These are phyloP conservation scores for Agonopterix arenella DNA, from an alignment of 2,888 invertebrate genomes.

Conservation along the genomic window DNA sequence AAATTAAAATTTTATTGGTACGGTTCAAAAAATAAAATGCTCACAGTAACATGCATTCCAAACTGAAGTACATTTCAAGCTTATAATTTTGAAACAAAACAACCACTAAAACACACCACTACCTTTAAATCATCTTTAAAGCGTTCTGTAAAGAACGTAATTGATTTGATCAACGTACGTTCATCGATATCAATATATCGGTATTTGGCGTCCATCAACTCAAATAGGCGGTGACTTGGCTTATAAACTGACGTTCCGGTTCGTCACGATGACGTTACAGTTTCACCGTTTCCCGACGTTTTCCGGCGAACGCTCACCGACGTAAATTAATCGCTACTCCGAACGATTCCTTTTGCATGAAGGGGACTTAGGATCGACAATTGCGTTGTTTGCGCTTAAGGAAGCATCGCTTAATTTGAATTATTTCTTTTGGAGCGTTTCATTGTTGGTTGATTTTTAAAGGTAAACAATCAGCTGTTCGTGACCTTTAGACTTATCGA, in stretches of 20 bases:
- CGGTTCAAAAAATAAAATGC: too few species aligned
- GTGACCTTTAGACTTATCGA: neutral
- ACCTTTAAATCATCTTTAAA: too few species aligned
- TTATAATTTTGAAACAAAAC: too few species aligned
- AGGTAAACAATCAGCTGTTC: neutral
- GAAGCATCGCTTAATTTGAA: constrained; percentile 44
- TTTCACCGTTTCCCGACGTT: constrained; percentile 22
- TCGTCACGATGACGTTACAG: constrained; percentile 48
- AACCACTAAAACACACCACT: too few species aligned
- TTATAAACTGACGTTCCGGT: constrained; percentile 31
- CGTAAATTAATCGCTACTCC: constrained; percentile 57
- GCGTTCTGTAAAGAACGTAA: too few species aligned
- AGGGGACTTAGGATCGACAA: constrained; percentile 34
- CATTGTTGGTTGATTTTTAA: constrained; percentile 17
- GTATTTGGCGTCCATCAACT: constrained; percentile 46
- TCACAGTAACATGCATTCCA: too few species aligned
- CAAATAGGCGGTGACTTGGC: constrained; percentile 44
- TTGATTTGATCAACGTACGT: neutral
- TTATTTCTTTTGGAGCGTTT: constrained; percentile 39
- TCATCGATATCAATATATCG: constrained; percentile 51
- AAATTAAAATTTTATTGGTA: too few species aligned
- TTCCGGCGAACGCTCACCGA: constrained; percentile 24
- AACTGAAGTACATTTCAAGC: too few species aligned
- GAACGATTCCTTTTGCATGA: constrained; percentile 24
- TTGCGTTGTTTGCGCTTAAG: constrained; percentile 49